These are phyloP conservation scores for Chaetorhynchus papuensis DNA, from an alignment of 2,113 vertebrate genomes.

Conservation along the genomic window DNA sequence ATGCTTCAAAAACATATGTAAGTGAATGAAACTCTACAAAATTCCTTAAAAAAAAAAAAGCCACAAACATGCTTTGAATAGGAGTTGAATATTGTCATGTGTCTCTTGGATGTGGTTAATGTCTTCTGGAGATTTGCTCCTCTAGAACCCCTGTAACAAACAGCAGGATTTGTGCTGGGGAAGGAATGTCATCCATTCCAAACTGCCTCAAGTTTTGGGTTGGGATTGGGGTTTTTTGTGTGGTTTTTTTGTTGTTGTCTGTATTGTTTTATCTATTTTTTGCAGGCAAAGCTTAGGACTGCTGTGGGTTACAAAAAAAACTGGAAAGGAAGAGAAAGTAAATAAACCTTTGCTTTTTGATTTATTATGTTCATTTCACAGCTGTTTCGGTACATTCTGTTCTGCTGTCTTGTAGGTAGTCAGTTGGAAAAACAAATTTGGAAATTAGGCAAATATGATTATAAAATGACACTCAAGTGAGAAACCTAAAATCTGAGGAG, in stretches of 20 bases:
- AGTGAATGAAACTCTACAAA: background rate
- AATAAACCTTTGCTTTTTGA: conserved; percentile 11
- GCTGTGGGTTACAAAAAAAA: background rate
- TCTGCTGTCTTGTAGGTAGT: conserved; percentile 17
- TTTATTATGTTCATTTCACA: conserved; percentile 28
- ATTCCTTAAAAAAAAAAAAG: background rate
- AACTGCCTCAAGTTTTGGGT: background rate
- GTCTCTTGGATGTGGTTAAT: background rate
- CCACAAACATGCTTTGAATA: background rate
- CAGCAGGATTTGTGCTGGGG: background rate
- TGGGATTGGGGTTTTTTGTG: background rate
- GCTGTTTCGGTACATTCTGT: background rate
- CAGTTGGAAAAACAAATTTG: conserved; percentile 8
- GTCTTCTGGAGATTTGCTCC: background rate
- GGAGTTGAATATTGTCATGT: background rate
- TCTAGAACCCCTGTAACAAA: background rate
- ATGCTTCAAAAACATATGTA: background rate
- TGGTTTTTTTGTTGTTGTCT: background rate
- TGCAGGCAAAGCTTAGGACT: background rate
- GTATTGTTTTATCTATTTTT: background rate
- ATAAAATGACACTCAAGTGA: background rate
- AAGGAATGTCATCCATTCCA: background rate
- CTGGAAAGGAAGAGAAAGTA: background rate
- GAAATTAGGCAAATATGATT: conserved; percentile 17
- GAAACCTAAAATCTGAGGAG: background rate